A percentile compares a stretch with the other conserved stretches of the same genome.
These are phyloP conservation scores for Channa striata DNA, from an alignment of 2,797 vertebrate species.

Conservation along the genomic window DNA sequence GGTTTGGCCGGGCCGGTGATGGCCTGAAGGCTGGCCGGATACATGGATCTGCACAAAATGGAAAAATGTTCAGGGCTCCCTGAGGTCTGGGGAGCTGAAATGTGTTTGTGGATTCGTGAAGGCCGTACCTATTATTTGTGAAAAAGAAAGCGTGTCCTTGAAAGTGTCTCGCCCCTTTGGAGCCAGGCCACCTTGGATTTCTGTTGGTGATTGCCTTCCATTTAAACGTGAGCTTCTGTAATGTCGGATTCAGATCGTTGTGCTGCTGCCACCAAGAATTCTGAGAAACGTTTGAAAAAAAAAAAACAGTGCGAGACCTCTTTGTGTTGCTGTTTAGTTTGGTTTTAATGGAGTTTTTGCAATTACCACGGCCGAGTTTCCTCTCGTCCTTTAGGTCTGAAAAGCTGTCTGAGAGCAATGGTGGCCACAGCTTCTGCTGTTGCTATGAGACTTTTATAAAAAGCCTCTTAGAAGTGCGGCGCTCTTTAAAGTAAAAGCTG, in stretches of 20 bases:
- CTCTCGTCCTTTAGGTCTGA: neutral
- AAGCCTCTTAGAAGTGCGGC: neutral
- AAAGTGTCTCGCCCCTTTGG: neutral
- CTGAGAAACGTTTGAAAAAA: neutral
- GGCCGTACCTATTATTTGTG: neutral
- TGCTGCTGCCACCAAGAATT: neutral
- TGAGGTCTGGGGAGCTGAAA: neutral
- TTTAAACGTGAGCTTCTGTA: neutral
- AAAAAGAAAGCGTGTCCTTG: slow-evolving; percentile 5
- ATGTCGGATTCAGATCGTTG: neutral
- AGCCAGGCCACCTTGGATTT: neutral
- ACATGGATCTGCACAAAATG: neutral
- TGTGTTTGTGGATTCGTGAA: neutral
- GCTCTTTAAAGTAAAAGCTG: slow-evolving; percentile 5
- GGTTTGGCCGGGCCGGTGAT: neutral
- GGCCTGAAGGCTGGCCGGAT: neutral
- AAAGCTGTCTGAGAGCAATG: neutral
- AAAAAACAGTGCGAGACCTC: neutral
- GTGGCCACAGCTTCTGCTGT: neutral
- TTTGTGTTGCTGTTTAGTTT: neutral
- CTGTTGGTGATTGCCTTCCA: neutral
- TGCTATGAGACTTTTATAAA: slow-evolving; percentile 1
- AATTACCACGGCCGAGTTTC: neutral
- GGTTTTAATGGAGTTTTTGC: neutral
- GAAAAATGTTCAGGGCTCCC: neutral